Evolutionary conservation across 2,888 invertebrate species (phyloP).

Genomic region (Xanthia togata): DNA sequence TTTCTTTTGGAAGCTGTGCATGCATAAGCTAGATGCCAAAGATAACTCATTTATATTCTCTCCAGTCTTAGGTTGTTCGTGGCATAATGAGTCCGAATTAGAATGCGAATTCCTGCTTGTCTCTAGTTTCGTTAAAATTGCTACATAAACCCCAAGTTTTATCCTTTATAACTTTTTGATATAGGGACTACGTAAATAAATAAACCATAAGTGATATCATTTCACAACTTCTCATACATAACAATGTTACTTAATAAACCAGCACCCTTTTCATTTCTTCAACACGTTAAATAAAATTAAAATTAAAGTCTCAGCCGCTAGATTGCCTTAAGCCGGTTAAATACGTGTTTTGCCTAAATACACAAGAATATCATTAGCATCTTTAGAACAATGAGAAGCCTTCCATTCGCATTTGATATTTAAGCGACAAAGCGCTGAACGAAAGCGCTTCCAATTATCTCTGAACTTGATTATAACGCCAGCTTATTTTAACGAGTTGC

Average conservation of each 20-base stretch:
- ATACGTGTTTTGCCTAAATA: conserved; percentile 20
- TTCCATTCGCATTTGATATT: conserved; percentile 24
- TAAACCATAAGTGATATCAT: too few relatives aligned
- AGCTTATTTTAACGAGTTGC: conserved; percentile 19
- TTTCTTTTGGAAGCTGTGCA: background rate
- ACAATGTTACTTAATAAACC: too few relatives aligned
- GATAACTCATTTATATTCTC: background rate
- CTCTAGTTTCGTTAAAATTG: too few relatives aligned
- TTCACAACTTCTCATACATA: too few relatives aligned
- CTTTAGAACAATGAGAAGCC: conserved; percentile 14
- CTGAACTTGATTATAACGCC: conserved; percentile 25
- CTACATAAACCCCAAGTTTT: too few relatives aligned
- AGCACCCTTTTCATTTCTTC: background rate
- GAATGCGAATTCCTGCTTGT: too few relatives aligned
- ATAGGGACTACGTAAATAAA: too few relatives aligned
- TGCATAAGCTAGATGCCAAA: background rate
- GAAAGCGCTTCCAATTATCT: conserved; percentile 42
- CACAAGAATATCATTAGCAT: conserved; percentile 27
- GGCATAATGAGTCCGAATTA: background rate
- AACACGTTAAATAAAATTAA: conserved; percentile 3
- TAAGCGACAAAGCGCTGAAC: conserved; percentile 26
- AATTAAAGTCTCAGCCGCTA: background rate
- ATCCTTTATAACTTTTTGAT: too few relatives aligned
- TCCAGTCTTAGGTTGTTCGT: background rate
- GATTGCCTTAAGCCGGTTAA: background rate